Base-by-base conservation (phyloP, 2,888 invertebrate species). In the Scelioninae gen. 2 region DNA sequence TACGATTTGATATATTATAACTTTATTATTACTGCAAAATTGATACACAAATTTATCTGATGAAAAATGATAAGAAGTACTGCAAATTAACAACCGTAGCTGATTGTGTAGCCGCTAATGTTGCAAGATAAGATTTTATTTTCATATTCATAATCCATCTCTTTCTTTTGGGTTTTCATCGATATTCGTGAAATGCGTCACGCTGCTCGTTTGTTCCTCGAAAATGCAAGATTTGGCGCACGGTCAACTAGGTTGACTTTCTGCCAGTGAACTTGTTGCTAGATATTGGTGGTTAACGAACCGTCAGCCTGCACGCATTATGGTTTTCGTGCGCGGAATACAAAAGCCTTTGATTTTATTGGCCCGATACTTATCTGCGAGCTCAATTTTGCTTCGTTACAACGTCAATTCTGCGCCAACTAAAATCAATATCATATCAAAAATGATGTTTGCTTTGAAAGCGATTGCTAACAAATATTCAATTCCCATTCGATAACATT, bases 201-300 rank as follows among this genome's bases (percentile, higher is more conserved):
- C 35, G 37, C 48, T 45, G 13, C 9, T 31, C 15, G 16, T 35
- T 68, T 11, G 15, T 63, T 53, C 50, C 37, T 45, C 25, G 52
- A 9, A 57, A 67, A 55, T 50, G 18, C 11, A 74, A 71, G 63
- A 60, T 57, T 74, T 76, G 74, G 74, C 74, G 57, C 28, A 55
- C 31, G 35, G 53, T 71, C 73, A 76, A 76, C 60, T 64, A 53
- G 64, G 65, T 75, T 75, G 75, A 77, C 57, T 75, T 69, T 75
- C 63, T 75, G 76, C 77, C 76, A 76, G 60, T 76, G 73, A 78
- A 78, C 77, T 78, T 78, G 78, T 78, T 77, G 78, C 77, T 74
- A 74, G 74, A 73, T 75, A 74, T 73, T 58, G 69, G 35, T 74
- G 75, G 65, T 76, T 77, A 78, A 78, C 77, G 76, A 78, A 77